Evolutionary conservation across 2,113 vertebrate genomes (phyloP).

Genomic region (Cariama cristata): DNA sequence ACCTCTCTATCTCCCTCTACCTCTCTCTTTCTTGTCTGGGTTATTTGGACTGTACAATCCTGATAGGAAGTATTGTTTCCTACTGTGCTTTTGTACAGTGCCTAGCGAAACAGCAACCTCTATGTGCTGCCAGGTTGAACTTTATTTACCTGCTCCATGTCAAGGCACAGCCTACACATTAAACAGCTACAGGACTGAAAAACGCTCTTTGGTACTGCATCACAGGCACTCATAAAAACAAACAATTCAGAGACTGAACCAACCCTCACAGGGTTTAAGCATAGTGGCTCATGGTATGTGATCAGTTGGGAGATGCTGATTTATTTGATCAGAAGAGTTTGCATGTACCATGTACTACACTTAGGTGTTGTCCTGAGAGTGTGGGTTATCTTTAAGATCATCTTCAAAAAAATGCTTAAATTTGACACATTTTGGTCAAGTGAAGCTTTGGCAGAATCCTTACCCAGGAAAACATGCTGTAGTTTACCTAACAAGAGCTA

Average conservation of each 20-base stretch:
- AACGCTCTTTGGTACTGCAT: not conserved
- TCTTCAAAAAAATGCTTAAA: not conserved
- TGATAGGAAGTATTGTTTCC: not conserved
- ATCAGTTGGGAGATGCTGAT: not conserved
- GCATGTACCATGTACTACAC: rapidly evolving
- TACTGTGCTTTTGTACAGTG: not conserved
- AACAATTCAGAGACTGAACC: not conserved
- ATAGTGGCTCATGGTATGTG: not conserved
- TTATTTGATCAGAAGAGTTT: not conserved
- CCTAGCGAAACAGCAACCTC: not conserved
- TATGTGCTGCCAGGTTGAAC: not conserved
- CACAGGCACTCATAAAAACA: not conserved
- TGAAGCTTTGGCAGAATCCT: not conserved
- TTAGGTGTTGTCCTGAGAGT: not conserved
- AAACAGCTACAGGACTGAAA: not conserved
- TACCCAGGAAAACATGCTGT: not conserved
- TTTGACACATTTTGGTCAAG: not conserved
- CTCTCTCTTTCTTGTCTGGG: not conserved
- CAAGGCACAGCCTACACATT: not conserved
- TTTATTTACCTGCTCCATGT: not conserved
- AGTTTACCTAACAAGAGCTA: not conserved
- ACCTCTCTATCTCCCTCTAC: not conserved
- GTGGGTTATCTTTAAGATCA: not conserved
- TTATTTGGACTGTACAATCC: not conserved
- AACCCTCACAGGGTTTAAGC: not conserved